phyloP scores from a whole-genome alignment of 2,888 invertebrate species.

The Caradrina kadenii region DNA sequence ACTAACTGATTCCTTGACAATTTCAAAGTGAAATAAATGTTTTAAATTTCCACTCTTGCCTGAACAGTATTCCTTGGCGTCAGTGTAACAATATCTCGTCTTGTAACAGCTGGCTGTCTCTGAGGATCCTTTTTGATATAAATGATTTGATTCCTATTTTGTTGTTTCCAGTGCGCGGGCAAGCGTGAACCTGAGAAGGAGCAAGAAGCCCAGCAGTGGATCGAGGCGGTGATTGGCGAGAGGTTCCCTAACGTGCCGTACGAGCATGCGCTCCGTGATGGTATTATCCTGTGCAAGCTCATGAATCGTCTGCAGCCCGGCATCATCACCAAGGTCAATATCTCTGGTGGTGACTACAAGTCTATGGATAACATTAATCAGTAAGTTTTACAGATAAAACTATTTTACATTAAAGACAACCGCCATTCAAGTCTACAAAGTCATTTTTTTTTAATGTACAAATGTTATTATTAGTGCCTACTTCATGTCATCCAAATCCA shows the following conservation, averaged over 20 bases:
- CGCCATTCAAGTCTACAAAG: too few species aligned
- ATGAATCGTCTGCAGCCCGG: conserved; percentile 97
- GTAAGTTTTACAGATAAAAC: conserved; percentile 88
- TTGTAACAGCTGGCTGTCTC: too few species aligned
- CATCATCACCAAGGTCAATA: conserved; percentile 95
- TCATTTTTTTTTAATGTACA: too few species aligned
- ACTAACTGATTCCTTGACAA: too few species aligned
- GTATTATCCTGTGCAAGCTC: conserved; percentile 96
- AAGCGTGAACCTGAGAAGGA: conserved; percentile 95
- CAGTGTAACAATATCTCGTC: too few species aligned
- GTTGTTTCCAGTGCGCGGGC: conserved; percentile 93
- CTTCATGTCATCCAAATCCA: too few species aligned
- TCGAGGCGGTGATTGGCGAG: conserved; percentile 95
- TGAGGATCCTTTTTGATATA: too few species aligned
- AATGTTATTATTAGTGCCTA: too few species aligned
- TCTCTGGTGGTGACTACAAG: conserved; percentile 97
- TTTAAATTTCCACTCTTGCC: too few species aligned
- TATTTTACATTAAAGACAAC: not conserved
- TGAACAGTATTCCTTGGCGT: too few species aligned
- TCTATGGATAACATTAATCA: conserved; percentile 98
- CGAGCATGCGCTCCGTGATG: conserved; percentile 95
- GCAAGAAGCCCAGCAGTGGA: conserved; percentile 95
- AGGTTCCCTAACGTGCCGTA: conserved; percentile 93
- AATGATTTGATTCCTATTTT: not conserved
- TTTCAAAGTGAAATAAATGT: too few species aligned